Percentiles rank a stretch among this genome's conserved stretches.
Evolutionary conservation across 1,140 invertebrate species (phyloP).

Genomic region (Drosophila virilis): DNA sequence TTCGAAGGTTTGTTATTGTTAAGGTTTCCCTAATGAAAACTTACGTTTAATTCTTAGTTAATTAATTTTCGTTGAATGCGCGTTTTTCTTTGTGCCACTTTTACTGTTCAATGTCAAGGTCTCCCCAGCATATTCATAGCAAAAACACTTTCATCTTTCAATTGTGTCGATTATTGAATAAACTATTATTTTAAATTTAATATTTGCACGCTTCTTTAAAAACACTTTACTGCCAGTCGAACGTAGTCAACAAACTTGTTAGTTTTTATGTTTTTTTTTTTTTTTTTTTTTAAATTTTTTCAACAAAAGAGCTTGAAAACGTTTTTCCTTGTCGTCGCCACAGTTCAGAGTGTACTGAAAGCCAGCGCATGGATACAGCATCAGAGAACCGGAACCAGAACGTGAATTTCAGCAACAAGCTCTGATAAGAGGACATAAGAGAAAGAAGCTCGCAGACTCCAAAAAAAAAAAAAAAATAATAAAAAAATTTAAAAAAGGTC

Average conservation of each 20-base stretch:
- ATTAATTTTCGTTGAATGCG: conserved; percentile 14
- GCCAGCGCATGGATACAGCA: conserved; percentile 63
- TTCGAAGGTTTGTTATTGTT: conserved; percentile 7
- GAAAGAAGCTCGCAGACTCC: conserved; percentile 38
- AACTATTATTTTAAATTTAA: not conserved
- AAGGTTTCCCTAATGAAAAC: conserved; percentile 28
- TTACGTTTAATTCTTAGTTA: conserved; percentile 19
- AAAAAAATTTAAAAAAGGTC: conserved; percentile 22
- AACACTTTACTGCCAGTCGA: conserved; percentile 26
- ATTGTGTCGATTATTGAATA: not conserved
- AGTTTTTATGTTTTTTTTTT: not conserved
- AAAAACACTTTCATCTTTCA: conserved; percentile 23
- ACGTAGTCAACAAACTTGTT: conserved; percentile 15
- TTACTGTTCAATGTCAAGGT: conserved; percentile 25
- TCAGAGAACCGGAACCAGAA: conserved; percentile 44
- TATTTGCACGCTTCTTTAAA: conserved; percentile 16
- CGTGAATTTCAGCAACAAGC: conserved; percentile 12
- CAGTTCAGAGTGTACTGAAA: conserved; percentile 67
- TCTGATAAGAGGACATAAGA: conserved; percentile 62
- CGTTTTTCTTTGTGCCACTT: conserved; percentile 14
- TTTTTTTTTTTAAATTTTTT: not conserved
- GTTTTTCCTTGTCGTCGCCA: conserved; percentile 58
- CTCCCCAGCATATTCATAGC: conserved; percentile 29
- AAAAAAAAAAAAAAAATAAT: not conserved
- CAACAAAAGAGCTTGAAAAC: conserved; percentile 35